Percentiles rank a stretch among this genome's conserved stretches.
These are phyloP conservation scores for Cacatua alba DNA, from an alignment of 2,113 vertebrate genomes.

Conservation along the genomic window DNA sequence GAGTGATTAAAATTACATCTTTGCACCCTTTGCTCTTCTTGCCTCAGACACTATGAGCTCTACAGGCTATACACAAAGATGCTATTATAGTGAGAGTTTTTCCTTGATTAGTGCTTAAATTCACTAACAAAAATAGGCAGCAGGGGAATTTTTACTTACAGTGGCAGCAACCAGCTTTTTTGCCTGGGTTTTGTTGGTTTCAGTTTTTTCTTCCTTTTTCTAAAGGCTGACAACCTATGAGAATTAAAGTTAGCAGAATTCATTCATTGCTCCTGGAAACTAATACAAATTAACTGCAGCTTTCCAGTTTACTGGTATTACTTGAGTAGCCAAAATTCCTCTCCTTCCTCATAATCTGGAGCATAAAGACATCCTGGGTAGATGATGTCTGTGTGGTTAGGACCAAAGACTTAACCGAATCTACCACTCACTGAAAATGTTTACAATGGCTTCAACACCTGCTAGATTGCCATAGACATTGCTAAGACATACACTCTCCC, in stretches of 20 bases:
- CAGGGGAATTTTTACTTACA: neutral
- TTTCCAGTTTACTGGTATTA: neutral
- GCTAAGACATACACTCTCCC: neutral
- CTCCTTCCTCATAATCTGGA: neutral
- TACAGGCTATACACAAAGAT: neutral
- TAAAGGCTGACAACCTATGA: neutral
- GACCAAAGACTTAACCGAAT: neutral
- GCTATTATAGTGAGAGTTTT: neutral
- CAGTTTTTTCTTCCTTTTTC: neutral
- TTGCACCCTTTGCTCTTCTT: neutral
- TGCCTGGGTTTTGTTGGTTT: neutral
- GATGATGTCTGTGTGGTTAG: neutral
- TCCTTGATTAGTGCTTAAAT: neutral
- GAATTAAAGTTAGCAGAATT: neutral
- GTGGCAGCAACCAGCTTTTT: neutral
- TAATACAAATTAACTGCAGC: neutral
- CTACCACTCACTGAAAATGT: neutral
- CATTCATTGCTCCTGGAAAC: neutral
- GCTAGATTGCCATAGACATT: neutral
- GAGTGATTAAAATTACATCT: neutral
- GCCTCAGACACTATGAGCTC: neutral
- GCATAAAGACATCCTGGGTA: neutral
- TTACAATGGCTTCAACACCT: neutral
- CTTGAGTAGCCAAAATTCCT: neutral
- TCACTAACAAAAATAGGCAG: neutral